Base-by-base conservation (phyloP, 2,113 vertebrate genomes). In the Dipodomys merriami region DNA sequence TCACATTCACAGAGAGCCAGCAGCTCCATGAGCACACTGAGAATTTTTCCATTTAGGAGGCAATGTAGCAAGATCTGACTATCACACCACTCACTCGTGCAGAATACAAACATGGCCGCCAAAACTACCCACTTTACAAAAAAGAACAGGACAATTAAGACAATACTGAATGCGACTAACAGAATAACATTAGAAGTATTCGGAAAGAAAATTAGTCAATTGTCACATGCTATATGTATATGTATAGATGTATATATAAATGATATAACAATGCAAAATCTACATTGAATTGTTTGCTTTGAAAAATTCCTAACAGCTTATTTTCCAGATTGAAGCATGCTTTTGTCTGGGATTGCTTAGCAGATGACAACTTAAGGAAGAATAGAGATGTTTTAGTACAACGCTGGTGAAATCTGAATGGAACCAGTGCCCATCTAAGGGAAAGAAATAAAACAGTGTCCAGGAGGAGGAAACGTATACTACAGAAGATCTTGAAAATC, bases 121-220 rank as follows among this genome's bases (percentile, higher is more conserved):
- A 6, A 57, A 92, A 84, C 85, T 29, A 5, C 18, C 53, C 53
- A 57, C 53, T 6, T 35, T 33, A 30, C 65, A 5, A 57, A 91
- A 92, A 88, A 46, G 53, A 82, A 60, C 18, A 33, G 39, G 86
- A 71, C 64, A 80, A 82, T 93, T 84, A 83, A 57, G 82, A 18
- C 65, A 76, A 30, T 74, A 25, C 49, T 62, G 39, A 1, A 65
- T 72, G 15, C 35, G 18, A 46, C 53, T 88, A 86, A 35, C 22
- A 64, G 77, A 92, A 33, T 68, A 82, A 85, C 12, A 91, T 64
- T 80, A 25, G 80, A 60, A 44, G 71, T 72, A 46, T 57, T 86
- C 62, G 44, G 19, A 89, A 74, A 23, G 88, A 12, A 60, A 90
- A 68, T 9, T 62, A 35, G 6, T 78, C 8, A 78, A 30, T 22